These are phyloP conservation scores for Phrynosoma platyrhinos DNA, from an alignment of 2,113 vertebrate genomes.

Conservation along the genomic window DNA sequence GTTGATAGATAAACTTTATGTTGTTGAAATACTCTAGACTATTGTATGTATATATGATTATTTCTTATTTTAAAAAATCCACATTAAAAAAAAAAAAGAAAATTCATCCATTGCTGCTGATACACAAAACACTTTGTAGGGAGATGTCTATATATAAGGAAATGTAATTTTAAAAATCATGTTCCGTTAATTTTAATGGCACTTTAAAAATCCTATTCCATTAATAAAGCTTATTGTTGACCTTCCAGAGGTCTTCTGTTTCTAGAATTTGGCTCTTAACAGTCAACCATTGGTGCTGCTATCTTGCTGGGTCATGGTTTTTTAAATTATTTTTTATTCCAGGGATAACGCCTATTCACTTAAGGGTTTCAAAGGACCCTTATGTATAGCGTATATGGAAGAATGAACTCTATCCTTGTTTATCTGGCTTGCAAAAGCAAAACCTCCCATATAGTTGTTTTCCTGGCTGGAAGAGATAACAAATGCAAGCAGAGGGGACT, in stretches of 20 bases:
- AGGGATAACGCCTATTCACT: not conserved
- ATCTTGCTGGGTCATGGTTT: not conserved
- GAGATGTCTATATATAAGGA: not conserved
- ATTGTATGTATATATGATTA: too few relatives aligned
- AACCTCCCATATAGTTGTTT: not conserved
- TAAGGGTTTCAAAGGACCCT: slow-evolving; percentile 9
- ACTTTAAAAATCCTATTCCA: not conserved
- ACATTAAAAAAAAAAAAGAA: not conserved
- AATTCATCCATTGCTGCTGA: not conserved
- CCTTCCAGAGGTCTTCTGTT: not conserved
- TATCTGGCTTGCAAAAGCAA: slow-evolving; percentile 33
- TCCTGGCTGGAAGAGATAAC: not conserved
- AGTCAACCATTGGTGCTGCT: not conserved
- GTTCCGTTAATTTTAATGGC: not conserved
- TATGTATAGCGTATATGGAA: not conserved
- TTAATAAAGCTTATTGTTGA: not conserved
- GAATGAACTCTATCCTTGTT: not conserved
- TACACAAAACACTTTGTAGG: not conserved
- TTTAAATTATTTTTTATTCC: not conserved
- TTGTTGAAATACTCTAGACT: too few relatives aligned
- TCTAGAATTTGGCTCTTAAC: not conserved
- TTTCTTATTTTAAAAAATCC: too few relatives aligned
- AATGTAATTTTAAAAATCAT: not conserved
- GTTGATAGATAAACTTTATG: too few relatives aligned
- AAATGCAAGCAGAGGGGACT: slow-evolving; percentile 18